Base-by-base conservation (phyloP, 2,113 vertebrate genomes). In the Scomber colias region DNA sequence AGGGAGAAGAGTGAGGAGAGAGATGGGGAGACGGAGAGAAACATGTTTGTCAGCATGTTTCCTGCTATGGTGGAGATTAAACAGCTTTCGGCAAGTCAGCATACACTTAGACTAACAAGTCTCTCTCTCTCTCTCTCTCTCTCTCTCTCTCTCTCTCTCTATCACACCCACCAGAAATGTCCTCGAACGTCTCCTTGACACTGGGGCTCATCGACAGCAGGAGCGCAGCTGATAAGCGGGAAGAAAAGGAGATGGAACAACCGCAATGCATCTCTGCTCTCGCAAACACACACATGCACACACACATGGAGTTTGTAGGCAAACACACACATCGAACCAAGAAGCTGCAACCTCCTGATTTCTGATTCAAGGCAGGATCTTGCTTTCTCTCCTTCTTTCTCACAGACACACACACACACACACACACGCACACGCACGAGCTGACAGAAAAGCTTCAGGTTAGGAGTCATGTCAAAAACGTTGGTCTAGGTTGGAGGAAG, bases 1-100 rank as follows among this genome's bases (percentile, higher is more conserved):
- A n/a, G 44, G 5, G 14, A 15, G 0, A 15, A 31, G 6, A 19
- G 68, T 5, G 16, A 67, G 24, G 17, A 31, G 46, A 57, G 48
- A 16, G 17, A 16, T 11, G 17, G 50, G 2, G 15, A 31, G 35
- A 70, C 15, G 46, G 57, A 57, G 16, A 54, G 63, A 73, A 87
- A 78, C 61, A 60, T n/a, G 75, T 56, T 85, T 81, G 88, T 92
- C 91, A 92, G 90, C 92, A 87, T 84, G 87, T 87, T 90, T 72
- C 57, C 80, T 59, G 48, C 66, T 82, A 60, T 55, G 21, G 73
- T 61, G 64, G 48, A 90, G 84, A 93, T 94, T 90, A 89, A 82
- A 85, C 72, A 60, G 73, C 68, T 87, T 82, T 88, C 60, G 88
- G 74, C 66, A 44, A 53, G 73, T 85, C 88, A 81, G 78, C 77